Evolutionary conservation across 2,888 invertebrate genomes (phyloP).

Genomic region (Drosophila recens): DNA sequence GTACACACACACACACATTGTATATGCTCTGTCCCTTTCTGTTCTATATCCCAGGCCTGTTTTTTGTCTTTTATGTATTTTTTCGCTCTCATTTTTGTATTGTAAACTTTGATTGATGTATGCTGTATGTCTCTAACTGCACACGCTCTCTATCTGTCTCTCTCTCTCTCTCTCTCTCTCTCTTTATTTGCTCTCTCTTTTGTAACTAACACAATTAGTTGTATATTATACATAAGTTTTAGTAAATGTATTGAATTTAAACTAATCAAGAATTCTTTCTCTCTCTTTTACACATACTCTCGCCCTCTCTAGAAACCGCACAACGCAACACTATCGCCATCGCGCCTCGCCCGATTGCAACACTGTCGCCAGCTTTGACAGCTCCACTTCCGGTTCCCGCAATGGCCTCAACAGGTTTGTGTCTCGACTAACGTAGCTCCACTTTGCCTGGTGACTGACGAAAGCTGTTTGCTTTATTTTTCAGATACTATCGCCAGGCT

Average conservation of each 20-base stretch:
- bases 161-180: conserved; percentile 17
- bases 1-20: conserved; percentile 21
- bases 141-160: conserved; percentile 18
- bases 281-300: conserved; percentile 2
- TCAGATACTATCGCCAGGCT: conserved; percentile 93
- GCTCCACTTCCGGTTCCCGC: conserved; percentile 93
- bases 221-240: not conserved
- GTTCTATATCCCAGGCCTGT: conserved; percentile 20
- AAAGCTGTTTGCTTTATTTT: conserved; percentile 9
- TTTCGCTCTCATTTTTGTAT: conserved; percentile 34
- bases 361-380: conserved; percentile 95
- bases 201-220: conserved; percentile 56
- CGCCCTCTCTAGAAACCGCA: conserved; percentile 88
- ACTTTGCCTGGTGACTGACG: not conserved
- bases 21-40: conserved; percentile 17
- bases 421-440: not conserved
- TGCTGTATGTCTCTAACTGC: conserved; percentile 36
- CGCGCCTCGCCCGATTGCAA: conserved; percentile 96
- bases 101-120: conserved; percentile 42
- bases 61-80: conserved; percentile 27
- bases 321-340: conserved; percentile 94
- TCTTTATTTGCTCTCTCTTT: conserved; percentile 17
- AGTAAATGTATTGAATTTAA: not conserved
- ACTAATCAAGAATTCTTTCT: not conserved
- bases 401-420: conserved; percentile 90